Base-by-base conservation (phyloP, 2,797 vertebrate species). In the Sardinella longiceps region DNA sequence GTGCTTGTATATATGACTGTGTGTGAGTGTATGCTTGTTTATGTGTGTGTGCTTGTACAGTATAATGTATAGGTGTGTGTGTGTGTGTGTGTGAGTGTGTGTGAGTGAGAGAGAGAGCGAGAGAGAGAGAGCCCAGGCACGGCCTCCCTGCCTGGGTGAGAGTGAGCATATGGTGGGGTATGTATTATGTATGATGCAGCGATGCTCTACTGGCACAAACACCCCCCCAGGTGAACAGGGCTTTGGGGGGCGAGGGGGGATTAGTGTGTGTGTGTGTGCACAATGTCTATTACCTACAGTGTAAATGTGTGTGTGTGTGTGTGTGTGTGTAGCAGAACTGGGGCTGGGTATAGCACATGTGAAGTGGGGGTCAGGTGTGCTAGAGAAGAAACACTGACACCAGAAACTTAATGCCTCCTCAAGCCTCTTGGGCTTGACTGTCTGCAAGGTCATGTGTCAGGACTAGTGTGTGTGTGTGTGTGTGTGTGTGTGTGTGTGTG, bases 121-220 rank as follows among this genome's bases (percentile, higher is more conserved):
- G n/a, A n/a, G n/a, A n/a, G n/a, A n/a, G n/a, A n/a, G n/a, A 9
- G n/a, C n/a, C n/a, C n/a, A n/a, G n/a, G n/a, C 10, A 28, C 12
- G 10, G 25, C 60, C 60, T 25, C 25, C 33, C 12, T 25, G 60
- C 60, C 60, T 70, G 37, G 66, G 66, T 15, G 5, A 15, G 30
- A 33, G 30, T 12, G 30, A 74, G 33, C 66, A 74, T 74, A 74
- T 74, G 66, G 66, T 74, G 30, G 66, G 30, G 5, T 74, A 74
- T 74, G 66, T 74, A 74, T 74, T 74, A 74, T 74, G 66, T 74
- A 74, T 74, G 66, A 18, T 39, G 28, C 12, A 70, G 63, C 12
- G 28, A 70, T 14, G 63, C 25, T 70, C 28, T 33, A 33, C 30
- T 70, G 63, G 30, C 63, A 33, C 63, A 30, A 74, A 18, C 66